Percentiles rank a stretch among this genome's conserved stretches.
These are phyloP conservation scores for Hermaeophaga mercurialis DNA, from an alignment of 2,888 invertebrate species.

Conservation along the genomic window DNA sequence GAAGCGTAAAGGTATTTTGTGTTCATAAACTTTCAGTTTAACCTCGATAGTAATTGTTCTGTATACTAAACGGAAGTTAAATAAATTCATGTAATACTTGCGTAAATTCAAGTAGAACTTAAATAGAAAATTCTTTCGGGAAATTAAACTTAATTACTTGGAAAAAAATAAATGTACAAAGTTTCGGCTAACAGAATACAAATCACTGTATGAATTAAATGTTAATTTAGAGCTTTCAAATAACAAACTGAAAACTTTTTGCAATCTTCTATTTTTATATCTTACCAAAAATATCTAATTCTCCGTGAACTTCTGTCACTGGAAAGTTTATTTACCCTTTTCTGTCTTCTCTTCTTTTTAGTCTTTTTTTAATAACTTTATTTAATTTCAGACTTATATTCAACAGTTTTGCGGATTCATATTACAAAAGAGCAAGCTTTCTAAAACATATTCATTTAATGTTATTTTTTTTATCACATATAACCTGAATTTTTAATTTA, in stretches of 20 bases:
- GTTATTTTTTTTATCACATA: too few species aligned
- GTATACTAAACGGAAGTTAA: not conserved
- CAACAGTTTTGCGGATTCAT: too few species aligned
- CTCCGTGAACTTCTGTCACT: conserved; percentile 8
- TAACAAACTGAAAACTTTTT: conserved; percentile 2
- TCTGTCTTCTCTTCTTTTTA: conserved; percentile 4
- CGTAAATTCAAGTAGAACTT: conserved; percentile 3
- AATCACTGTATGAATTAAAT: conserved; percentile 1
- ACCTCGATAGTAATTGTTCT: not conserved
- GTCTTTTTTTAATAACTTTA: too few species aligned
- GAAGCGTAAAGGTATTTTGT: too few species aligned
- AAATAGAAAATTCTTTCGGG: conserved; percentile 4
- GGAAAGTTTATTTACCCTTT: conserved; percentile 9
- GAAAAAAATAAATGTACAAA: conserved; percentile 4
- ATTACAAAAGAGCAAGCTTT: too few species aligned
- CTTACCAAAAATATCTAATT: conserved; percentile 11
- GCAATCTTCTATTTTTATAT: conserved; percentile 4
- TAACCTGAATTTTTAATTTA: too few species aligned
- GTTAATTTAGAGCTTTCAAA: conserved; percentile 9
- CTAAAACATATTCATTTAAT: too few species aligned
- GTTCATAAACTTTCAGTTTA: not conserved
- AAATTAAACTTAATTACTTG: conserved; percentile 5
- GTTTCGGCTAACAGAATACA: conserved; percentile 1
- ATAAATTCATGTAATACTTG: conserved; percentile 9
- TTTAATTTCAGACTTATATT: conserved; percentile 1